phyloP scores from a whole-genome alignment of 2,888 invertebrate species.

The Chrysotoxum bicinctum region DNA sequence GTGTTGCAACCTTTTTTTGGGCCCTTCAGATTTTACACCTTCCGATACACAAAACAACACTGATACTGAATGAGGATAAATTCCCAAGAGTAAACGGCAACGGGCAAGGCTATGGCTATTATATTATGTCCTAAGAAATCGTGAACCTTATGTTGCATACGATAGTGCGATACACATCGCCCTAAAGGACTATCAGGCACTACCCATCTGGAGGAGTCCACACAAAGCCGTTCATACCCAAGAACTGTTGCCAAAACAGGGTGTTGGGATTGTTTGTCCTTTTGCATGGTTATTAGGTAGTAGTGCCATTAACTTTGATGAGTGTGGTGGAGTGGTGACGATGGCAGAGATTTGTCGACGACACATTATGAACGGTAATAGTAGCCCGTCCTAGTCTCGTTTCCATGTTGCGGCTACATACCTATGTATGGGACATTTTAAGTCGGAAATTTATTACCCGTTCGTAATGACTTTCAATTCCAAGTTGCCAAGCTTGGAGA shows the following conservation, averaged over 20 bases:
- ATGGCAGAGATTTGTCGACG: conserved; percentile 53
- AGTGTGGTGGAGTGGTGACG: conserved; percentile 35
- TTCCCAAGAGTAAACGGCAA: conserved; percentile 2
- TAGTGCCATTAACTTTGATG: conserved; percentile 46
- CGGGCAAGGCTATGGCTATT: conserved; percentile 33
- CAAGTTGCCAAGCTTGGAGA: background rate
- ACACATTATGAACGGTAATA: conserved; percentile 45
- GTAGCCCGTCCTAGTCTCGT: conserved; percentile 30
- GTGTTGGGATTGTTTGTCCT: conserved; percentile 56
- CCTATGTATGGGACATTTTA: conserved; percentile 62
- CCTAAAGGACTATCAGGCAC: conserved; percentile 41
- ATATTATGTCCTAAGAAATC: conserved; percentile 28
- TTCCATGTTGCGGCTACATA: conserved; percentile 62
- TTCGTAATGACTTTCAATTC: conserved; percentile 62
- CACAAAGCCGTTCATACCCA: conserved; percentile 30
- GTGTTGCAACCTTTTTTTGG: background rate
- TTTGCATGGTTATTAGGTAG: conserved; percentile 7
- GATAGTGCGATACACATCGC: conserved; percentile 30
- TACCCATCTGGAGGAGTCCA: conserved; percentile 21
- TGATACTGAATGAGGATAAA: conserved; percentile 43
- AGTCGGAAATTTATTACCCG: conserved; percentile 70
- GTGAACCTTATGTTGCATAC: conserved; percentile 35
- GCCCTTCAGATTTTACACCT: conserved; percentile 1
- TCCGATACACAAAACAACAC: conserved; percentile 18
- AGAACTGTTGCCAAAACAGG: conserved; percentile 47